Evolutionary conservation across 2,888 invertebrate species (phyloP), one percentile per base, ranked within the genome.

Genomic region (Drosophila basisetae): DNA sequence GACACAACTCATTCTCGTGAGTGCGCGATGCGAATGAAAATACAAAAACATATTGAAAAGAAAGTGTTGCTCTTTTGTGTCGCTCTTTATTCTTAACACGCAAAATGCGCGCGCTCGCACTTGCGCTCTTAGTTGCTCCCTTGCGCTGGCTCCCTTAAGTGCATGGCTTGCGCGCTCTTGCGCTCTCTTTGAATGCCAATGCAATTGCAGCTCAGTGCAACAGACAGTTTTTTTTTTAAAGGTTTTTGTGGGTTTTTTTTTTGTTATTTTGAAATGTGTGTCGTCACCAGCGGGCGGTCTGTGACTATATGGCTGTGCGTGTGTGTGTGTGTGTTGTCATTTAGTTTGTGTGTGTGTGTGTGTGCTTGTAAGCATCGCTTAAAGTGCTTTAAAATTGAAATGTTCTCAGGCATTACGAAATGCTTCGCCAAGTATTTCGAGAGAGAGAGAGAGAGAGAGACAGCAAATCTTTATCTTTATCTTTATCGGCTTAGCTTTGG

Each of bases 41-140:
- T 73, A 83, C 72, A 83, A 83, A 89, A 87, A 81, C 79, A 89
- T 75, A 76, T 73, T 74, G 73, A 74, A 87, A 88, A 89, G 89
- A 88, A 90, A 88, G 89, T 65, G 39, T 56, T 64, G 70, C 71
- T 68, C 74, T 68, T 58, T 60, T 30, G 28, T 52, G 16, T 18
- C 73, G 49, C 78, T 82, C 84, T 84, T 84, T 37, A 47, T 56
- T 73, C 65, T 68, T 47, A 31, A 39, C 16, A 25, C 22, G 33
- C 39, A 33, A n/a, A 22, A 47, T 28, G 35, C 25, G 35, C 22
- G n/a, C 58, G 28, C 58, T 41, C 7, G 25, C 58, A 25, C 58
- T 41, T 4, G 25, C 39, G 22, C 54, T 62, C 53, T 61, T n/a
- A 16, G 9, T 25, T 47, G 5, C 43, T n/a, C 35, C 6, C 52